Evolutionary conservation across 2,888 invertebrate species (phyloP).

Genomic region (Synanthedon vespiformis): DNA sequence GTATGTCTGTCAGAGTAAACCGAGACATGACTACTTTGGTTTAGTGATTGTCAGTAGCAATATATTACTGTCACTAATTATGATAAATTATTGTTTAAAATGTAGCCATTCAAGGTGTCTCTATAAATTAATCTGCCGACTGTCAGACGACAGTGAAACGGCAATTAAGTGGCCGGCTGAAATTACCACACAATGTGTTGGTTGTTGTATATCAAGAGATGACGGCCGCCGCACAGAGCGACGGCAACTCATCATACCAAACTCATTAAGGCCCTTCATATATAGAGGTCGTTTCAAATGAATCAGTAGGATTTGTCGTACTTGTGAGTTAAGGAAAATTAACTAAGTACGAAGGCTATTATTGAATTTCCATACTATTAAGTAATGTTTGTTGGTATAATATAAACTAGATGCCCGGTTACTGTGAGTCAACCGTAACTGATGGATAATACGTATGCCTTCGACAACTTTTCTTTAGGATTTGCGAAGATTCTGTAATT

Average conservation of each 20-base stretch:
- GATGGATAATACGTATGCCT: too few relatives aligned
- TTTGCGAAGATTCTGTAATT: too few relatives aligned
- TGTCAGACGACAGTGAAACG: conserved; percentile 54
- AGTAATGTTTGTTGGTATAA: too few relatives aligned
- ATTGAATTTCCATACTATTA: too few relatives aligned
- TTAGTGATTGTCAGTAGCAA: background rate
- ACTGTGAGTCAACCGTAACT: too few relatives aligned
- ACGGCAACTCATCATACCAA: conserved; percentile 42
- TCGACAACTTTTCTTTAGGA: too few relatives aligned
- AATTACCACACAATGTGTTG: conserved; percentile 66
- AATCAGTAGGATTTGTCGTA: too few relatives aligned
- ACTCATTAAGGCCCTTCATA: background rate
- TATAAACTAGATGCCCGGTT: too few relatives aligned
- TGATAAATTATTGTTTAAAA: conserved; percentile 53
- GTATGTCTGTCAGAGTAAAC: too few relatives aligned
- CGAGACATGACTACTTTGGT: background rate
- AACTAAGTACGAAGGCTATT: too few relatives aligned
- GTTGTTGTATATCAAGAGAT: conserved; percentile 52
- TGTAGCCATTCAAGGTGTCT: conserved; percentile 50
- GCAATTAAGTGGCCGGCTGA: conserved; percentile 58
- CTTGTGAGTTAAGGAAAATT: too few relatives aligned
- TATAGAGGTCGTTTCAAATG: background rate
- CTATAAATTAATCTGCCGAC: conserved; percentile 58
- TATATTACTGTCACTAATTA: conserved; percentile 41
- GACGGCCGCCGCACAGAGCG: conserved; percentile 39